These are phyloP conservation scores for Erebia epiphron DNA, from an alignment of 2,888 invertebrate genomes.

Conservation along the genomic window DNA sequence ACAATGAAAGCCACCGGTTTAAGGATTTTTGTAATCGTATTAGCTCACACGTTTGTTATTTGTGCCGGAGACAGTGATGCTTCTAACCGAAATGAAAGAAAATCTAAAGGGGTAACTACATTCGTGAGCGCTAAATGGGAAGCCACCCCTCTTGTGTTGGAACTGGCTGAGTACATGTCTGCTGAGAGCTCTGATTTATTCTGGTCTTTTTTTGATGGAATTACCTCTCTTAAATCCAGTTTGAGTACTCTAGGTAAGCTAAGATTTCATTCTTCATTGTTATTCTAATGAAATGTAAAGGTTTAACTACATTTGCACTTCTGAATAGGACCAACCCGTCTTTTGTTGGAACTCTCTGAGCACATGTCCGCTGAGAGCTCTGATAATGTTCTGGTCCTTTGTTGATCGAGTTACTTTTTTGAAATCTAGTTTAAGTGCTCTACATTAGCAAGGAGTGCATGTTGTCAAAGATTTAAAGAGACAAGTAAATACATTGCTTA, in stretches of 20 bases:
- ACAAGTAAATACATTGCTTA: too few relatives aligned
- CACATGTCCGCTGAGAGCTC: slow-evolving; percentile 90
- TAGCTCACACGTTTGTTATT: slow-evolving; percentile 54
- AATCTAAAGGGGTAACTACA: slow-evolving; percentile 92
- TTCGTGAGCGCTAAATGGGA: slow-evolving; percentile 97
- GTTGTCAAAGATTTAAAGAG: too few relatives aligned
- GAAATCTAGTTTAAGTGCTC: slow-evolving; percentile 82
- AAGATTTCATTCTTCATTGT: not conserved
- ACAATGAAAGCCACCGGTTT: slow-evolving; percentile 70
- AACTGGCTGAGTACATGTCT: slow-evolving; percentile 93
- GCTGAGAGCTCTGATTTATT: slow-evolving; percentile 91
- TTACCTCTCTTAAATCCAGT: slow-evolving; percentile 84
- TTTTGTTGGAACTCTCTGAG: slow-evolving; percentile 95
- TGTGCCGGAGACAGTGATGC: slow-evolving; percentile 56
- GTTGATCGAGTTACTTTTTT: slow-evolving; percentile 86
- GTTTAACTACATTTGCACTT: slow-evolving; percentile 93
- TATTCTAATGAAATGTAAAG: slow-evolving; percentile 84
- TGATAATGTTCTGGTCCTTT: slow-evolving; percentile 92
- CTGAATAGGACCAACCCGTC: slow-evolving; percentile 96
- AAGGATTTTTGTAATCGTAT: slow-evolving; percentile 56
- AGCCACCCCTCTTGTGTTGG: slow-evolving; percentile 94
- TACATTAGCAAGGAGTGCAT: slow-evolving; percentile 75
- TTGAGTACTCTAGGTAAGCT: slow-evolving; percentile 84
- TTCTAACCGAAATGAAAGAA: slow-evolving; percentile 71
- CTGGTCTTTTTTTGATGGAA: slow-evolving; percentile 91